Evolutionary conservation across 2,797 vertebrate species (phyloP).

Genomic region (Gila robusta): DNA sequence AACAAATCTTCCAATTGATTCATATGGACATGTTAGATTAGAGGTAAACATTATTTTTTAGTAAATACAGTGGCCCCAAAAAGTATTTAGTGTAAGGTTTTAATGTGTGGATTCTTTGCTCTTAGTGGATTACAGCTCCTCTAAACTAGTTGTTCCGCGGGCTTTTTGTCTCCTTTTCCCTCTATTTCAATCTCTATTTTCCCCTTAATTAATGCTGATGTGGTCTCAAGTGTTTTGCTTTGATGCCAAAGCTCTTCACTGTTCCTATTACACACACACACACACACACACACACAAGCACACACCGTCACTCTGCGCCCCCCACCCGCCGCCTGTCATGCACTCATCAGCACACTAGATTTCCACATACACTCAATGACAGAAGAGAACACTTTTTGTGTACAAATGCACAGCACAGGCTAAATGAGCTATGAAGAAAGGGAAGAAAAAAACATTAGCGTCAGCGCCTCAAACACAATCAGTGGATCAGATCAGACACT

Average conservation of each 20-base stretch:
- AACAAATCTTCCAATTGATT: neutral
- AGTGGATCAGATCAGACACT: conserved; percentile 54
- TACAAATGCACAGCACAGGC: conserved; percentile 40
- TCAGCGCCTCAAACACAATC: conserved; percentile 53
- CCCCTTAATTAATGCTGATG: conserved; percentile 67
- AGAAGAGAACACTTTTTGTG: conserved; percentile 28
- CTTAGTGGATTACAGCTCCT: conserved; percentile 55
- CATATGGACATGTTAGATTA: neutral
- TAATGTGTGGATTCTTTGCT: conserved; percentile 37
- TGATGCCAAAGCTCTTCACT: conserved; percentile 50
- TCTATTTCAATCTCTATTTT: conserved; percentile 65
- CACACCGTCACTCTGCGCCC: neutral
- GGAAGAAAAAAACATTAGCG: conserved; percentile 32
- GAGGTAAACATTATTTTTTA: neutral
- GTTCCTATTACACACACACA: conserved; percentile 21
- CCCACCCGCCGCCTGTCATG: conserved; percentile 31
- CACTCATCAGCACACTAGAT: conserved; percentile 15
- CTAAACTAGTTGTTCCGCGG: conserved; percentile 59
- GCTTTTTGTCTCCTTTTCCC: conserved; percentile 63
- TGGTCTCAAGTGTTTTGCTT: conserved; percentile 59
- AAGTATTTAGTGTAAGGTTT: neutral
- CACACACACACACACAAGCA: neutral
- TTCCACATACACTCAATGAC: conserved; percentile 24
- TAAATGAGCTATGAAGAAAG: conserved; percentile 54
- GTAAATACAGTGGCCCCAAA: neutral